Evolutionary conservation across 1,140 invertebrate genomes (phyloP).

Genomic region (Drosophila pruinosa): DNA sequence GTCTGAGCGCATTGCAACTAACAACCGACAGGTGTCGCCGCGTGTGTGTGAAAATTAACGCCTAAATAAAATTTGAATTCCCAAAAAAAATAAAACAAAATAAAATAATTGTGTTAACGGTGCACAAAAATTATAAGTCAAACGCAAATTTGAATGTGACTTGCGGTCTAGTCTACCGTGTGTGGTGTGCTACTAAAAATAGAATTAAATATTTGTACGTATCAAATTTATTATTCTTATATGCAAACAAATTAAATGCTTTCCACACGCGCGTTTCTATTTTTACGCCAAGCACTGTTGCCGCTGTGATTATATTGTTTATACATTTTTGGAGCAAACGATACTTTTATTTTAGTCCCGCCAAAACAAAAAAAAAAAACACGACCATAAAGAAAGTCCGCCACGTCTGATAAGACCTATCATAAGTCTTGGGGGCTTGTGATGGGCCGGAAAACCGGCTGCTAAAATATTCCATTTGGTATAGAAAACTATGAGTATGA

Average conservation of each 20-base stretch:
- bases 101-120: conserved; percentile 24
- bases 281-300: conserved; percentile 38
- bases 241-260: conserved; percentile 1
- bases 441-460: conserved; percentile 1
- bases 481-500: background rate
- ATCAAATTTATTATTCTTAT: conserved; percentile 23
- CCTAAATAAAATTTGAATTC: conserved; percentile 31
- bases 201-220: conserved; percentile 44
- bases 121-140: conserved; percentile 23
- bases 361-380: conserved; percentile 8
- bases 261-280: conserved; percentile 24
- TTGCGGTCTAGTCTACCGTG: background rate
- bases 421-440: conserved; percentile 17
- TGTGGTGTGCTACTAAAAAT: conserved; percentile 44
- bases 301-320: conserved; percentile 21
- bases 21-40: conserved; percentile 39
- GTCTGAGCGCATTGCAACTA: conserved; percentile 32
- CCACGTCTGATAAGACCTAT: background rate
- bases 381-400: conserved; percentile 8
- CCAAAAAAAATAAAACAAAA: conserved; percentile 11
- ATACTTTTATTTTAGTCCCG: conserved; percentile 6
- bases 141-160: conserved; percentile 4
- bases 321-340: conserved; percentile 23
- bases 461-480: conserved; percentile 30
- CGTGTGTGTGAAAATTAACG: conserved; percentile 48